Percentiles rank a stretch among this genome's conserved stretches.
Conservation (phyloP, 2,888 invertebrate genomes). For the Pogonocherus hispidulus region DNA sequence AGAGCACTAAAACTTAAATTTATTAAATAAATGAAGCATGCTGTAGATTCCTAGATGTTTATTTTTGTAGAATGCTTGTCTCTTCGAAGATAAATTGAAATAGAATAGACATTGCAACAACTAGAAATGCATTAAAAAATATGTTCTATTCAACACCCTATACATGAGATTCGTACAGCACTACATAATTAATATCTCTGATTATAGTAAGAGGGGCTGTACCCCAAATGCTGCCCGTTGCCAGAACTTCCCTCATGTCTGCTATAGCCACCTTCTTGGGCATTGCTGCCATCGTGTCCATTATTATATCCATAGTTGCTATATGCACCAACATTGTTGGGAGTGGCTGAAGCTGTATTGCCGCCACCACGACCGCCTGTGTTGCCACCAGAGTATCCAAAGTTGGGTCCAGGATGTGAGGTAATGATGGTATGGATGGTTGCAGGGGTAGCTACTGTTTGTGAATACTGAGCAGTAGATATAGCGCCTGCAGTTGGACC, state of each 20-base stretch:
- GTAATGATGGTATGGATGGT: conserved; percentile 37
- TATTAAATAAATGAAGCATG: no score
- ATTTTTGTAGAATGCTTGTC: no score
- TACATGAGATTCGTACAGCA: no score
- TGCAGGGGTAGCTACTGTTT: conserved; percentile 38
- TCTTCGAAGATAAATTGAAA: no score
- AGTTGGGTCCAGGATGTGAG: conserved; percentile 28
- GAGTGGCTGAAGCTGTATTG: background rate
- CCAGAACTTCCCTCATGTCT: background rate
- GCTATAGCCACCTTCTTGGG: background rate
- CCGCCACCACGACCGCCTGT: background rate
- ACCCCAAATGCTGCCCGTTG: background rate
- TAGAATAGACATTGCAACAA: no score
- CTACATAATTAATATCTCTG: conserved; percentile 1
- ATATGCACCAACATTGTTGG: background rate
- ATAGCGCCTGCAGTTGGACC: conserved; percentile 34
- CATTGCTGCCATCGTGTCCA: background rate
- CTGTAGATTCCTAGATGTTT: no score
- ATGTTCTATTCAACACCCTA: no score
- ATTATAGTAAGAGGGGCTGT: background rate
- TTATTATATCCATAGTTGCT: background rate
- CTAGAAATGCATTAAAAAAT: no score
- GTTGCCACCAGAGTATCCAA: conserved; percentile 9
- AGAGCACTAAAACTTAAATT: no score
- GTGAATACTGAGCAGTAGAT: conserved; percentile 41